Conservation (phyloP, 2,113 vertebrate genomes). For the Mungos mungo region DNA sequence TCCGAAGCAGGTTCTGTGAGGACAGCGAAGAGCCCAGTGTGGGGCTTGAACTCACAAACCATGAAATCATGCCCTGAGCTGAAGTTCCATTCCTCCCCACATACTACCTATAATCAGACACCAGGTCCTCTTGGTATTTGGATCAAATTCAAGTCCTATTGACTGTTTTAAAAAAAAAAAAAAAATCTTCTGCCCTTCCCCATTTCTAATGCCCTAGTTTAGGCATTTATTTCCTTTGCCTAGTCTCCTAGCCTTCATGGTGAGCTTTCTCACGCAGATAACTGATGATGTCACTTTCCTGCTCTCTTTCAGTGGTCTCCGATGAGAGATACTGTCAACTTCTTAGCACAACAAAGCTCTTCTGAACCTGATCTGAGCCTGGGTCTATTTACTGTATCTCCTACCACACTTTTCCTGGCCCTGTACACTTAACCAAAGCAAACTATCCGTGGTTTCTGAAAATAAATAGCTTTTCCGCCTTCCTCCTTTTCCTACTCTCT, state of each 20-base stretch:
- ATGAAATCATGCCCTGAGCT: too few relatives aligned
- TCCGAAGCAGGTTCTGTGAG: too few relatives aligned
- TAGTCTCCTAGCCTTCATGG: not conserved
- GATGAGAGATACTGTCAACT: not conserved
- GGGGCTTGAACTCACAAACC: too few relatives aligned
- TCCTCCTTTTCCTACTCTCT: not conserved
- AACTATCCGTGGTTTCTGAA: conserved; percentile 18
- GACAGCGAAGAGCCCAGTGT: too few relatives aligned
- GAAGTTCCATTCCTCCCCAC: not conserved
- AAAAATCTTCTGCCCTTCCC: not conserved
- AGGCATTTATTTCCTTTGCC: not conserved
- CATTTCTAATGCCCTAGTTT: not conserved
- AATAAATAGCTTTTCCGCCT: not conserved
- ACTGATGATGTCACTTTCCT: not conserved
- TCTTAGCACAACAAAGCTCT: conserved; percentile 32
- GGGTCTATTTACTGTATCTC: not conserved
- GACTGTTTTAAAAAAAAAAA: not conserved
- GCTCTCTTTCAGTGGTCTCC: not conserved
- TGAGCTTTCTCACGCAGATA: not conserved
- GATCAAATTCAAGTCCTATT: conserved; percentile 10
- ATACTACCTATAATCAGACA: not conserved
- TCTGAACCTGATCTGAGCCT: conserved; percentile 14
- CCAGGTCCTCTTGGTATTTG: not conserved
- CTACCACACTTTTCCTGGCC: not conserved
- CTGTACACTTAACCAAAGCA: not conserved